Evolutionary conservation across 1,140 invertebrate species (phyloP).

Genomic region (Bombus pyrosoma): DNA sequence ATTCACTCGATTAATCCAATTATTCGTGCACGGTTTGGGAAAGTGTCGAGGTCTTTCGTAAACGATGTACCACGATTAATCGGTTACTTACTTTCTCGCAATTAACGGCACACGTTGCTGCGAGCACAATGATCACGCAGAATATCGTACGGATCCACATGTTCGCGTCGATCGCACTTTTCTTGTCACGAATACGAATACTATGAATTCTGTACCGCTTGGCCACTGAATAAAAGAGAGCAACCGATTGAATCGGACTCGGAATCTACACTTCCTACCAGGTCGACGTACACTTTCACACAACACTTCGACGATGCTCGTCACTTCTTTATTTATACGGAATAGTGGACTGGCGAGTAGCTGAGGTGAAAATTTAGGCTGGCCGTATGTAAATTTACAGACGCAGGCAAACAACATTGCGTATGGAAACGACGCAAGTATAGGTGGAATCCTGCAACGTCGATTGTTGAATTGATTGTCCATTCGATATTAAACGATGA

Average conservation of each 20-base stretch:
- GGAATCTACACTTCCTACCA: constrained; percentile 58
- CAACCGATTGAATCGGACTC: constrained; percentile 30
- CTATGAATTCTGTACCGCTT: background rate
- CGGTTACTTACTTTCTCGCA: constrained; percentile 53
- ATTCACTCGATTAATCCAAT: too few species aligned
- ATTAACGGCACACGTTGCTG: constrained; percentile 3
- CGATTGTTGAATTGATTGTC: background rate
- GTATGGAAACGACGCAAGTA: background rate
- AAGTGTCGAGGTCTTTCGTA: background rate
- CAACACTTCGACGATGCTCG: constrained; percentile 71
- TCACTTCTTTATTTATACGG: constrained; percentile 80
- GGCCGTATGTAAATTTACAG: constrained; percentile 71
- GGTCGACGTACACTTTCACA: constrained; percentile 79
- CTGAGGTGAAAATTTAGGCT: constrained; percentile 79
- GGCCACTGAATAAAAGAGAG: constrained; percentile 17
- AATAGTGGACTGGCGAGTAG: constrained; percentile 77
- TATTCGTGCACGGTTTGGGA: background rate
- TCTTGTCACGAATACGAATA: constrained; percentile 8
- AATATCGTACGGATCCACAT: constrained; percentile 42
- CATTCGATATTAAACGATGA: background rate
- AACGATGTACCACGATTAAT: background rate
- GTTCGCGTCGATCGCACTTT: constrained; percentile 30
- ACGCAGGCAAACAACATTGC: constrained; percentile 12
- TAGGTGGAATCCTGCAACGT: background rate
- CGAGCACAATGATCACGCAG: background rate